A percentile compares a stretch with the other conserved stretches of the same genome.
Conservation (phyloP, 1,140 invertebrate genomes). For the Mya arenaria region DNA sequence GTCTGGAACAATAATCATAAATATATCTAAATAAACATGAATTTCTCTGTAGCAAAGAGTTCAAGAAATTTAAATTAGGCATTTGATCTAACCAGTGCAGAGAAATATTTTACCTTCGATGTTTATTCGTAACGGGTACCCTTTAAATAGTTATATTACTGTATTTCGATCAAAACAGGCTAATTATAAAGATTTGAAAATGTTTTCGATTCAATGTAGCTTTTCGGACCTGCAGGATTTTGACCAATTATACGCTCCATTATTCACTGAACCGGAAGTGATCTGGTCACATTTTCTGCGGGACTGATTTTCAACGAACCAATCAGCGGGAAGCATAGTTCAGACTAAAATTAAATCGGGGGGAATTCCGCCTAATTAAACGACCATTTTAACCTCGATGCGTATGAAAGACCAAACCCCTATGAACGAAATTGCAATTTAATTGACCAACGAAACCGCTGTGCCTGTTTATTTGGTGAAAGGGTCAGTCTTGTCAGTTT, state of each 20-base stretch:
- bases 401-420: neutral
- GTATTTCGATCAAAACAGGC: no score
- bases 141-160: no score
- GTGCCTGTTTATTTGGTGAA: slow-evolving; percentile 29
- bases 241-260: neutral
- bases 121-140: no score
- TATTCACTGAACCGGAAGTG: slow-evolving; percentile 39
- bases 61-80: neutral
- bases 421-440: slow-evolving; percentile 18
- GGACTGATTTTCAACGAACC: slow-evolving; percentile 24
- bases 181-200: neutral
- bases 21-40: no score
- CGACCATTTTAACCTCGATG: slow-evolving; percentile 14
- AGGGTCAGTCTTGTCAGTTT: slow-evolving; percentile 26
- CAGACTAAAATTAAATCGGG: slow-evolving; percentile 20
- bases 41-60: neutral
- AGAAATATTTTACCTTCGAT: neutral
- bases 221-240: neutral
- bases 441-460: slow-evolving; percentile 39
- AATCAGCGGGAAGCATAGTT: slow-evolving; percentile 14
- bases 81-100: neutral
- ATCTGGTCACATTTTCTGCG: slow-evolving; percentile 47
- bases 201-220: neutral
- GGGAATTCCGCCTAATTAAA: slow-evolving; percentile 29
- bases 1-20: no score